Percentiles rank a stretch among this genome's conserved stretches.
Evolutionary conservation across 2,888 invertebrate genomes (phyloP).

Genomic region (Hetaerina titia): DNA sequence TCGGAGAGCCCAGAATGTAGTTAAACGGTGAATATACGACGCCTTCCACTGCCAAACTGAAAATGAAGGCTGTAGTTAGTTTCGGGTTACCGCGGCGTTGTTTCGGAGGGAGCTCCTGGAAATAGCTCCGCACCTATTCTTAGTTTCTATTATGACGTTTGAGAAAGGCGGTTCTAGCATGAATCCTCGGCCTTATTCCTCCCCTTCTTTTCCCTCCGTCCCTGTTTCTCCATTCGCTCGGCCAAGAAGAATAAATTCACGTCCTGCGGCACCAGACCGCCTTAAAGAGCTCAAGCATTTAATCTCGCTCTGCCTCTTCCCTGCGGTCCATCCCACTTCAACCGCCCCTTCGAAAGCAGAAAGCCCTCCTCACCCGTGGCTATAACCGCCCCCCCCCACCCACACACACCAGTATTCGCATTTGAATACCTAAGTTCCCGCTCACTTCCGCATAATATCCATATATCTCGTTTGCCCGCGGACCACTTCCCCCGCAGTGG

Average conservation of each 20-base stretch:
- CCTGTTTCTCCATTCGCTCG: not conserved
- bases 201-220: not conserved
- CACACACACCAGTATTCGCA: not conserved
- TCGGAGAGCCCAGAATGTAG: not conserved
- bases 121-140: slow-evolving; percentile 34
- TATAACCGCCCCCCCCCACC: not conserved
- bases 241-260: slow-evolving; percentile 35
- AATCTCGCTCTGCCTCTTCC: not conserved
- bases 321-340: not conserved
- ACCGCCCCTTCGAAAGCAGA: not conserved
- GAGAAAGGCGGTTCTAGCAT: slow-evolving; percentile 9
- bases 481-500: not conserved
- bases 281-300: slow-evolving; percentile 27
- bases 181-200: slow-evolving; percentile 21
- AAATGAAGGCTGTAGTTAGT: slow-evolving; percentile 27
- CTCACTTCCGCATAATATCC: slow-evolving; percentile 28
- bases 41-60: not conserved
- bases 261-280: slow-evolving; percentile 14
- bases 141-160: slow-evolving; percentile 39
- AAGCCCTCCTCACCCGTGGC: not conserved
- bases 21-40: slow-evolving; percentile 27
- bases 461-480: not conserved
- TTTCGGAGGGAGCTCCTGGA: slow-evolving; percentile 10
- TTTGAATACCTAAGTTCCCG: not conserved
- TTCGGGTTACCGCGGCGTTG: slow-evolving; percentile 32